Percentiles rank a stretch among this genome's conserved stretches.
Evolutionary conservation across 2,113 vertebrate genomes (phyloP).

Genomic region (Hypocryptadius cinnamomeus): DNA sequence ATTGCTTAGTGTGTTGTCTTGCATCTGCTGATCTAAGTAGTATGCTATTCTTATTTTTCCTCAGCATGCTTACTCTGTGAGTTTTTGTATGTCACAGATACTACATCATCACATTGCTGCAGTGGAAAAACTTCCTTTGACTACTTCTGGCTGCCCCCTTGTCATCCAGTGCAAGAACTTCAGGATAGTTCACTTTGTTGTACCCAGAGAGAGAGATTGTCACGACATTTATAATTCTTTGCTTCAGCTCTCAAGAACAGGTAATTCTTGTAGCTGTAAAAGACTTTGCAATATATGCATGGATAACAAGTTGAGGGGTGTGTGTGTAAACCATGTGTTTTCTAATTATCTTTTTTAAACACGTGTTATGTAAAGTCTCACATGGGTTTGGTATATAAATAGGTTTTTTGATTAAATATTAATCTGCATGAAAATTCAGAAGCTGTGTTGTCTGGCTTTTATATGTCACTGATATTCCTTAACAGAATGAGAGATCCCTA

Average conservation of each 20-base stretch:
- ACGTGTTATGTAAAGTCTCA: fast-evolving
- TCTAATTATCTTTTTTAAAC: not conserved
- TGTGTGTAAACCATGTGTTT: not conserved
- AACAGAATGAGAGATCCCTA: not conserved
- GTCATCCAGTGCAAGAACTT: conserved; percentile 97
- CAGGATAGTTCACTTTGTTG: conserved; percentile 88
- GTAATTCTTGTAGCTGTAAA: conserved; percentile 57
- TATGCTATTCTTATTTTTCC: not conserved
- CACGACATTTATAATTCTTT: conserved; percentile 97
- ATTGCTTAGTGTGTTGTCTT: not conserved
- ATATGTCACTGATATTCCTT: not conserved
- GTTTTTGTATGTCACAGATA: conserved; percentile 73
- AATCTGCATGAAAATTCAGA: not conserved
- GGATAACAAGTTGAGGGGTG: not conserved
- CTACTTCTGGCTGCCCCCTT: conserved; percentile 90
- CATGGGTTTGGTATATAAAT: not conserved
- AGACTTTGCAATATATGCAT: not conserved
- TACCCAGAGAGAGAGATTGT: conserved; percentile 92
- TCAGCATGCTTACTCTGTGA: not conserved
- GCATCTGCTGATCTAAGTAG: not conserved
- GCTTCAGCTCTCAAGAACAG: conserved; percentile 86
- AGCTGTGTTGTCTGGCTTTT: not conserved
- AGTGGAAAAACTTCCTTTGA: conserved; percentile 91
- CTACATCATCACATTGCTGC: conserved; percentile 94
- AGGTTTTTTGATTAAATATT: not conserved